These are phyloP conservation scores for Acipenser transmontanus DNA, from an alignment of 2,797 vertebrate species.

Conservation along the genomic window DNA sequence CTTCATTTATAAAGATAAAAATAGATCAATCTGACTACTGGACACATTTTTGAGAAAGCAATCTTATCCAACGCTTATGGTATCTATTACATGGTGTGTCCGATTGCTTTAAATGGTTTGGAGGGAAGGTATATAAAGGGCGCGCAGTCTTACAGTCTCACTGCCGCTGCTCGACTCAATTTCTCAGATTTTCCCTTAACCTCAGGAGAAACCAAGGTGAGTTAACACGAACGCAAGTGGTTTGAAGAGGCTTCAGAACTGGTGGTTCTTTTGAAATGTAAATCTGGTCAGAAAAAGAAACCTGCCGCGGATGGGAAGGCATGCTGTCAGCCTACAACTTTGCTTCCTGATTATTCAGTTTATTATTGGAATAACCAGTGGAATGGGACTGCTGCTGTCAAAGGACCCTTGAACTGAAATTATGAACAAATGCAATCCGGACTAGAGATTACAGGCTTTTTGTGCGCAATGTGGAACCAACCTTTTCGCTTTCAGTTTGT, in stretches of 20 bases:
- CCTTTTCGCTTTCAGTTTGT: conserved; percentile 8
- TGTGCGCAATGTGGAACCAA: background rate
- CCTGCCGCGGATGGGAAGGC: no score
- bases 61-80: conserved; percentile 36
- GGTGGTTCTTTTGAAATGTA: no score
- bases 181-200: conserved; percentile 24
- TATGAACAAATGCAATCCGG: no score
- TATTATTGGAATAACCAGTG: background rate
- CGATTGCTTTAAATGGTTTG: conserved; percentile 15
- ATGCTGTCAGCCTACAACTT: background rate
- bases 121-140: conserved; percentile 24
- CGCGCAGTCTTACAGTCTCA: background rate
- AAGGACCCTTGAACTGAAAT: no score
- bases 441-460: no score
- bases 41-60: conserved; percentile 46
- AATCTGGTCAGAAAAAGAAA: no score
- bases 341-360: background rate
- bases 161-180: conserved; percentile 26
- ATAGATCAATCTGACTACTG: conserved; percentile 45
- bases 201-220: conserved; percentile 38
- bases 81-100: conserved; percentile 33
- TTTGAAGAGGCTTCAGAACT: no score
- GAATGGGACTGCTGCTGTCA: background rate
- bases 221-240: conserved; percentile 9
- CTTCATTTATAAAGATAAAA: conserved; percentile 36